Conservation (phyloP, 1,140 invertebrate genomes). For the Zaprionus capensis region DNA sequence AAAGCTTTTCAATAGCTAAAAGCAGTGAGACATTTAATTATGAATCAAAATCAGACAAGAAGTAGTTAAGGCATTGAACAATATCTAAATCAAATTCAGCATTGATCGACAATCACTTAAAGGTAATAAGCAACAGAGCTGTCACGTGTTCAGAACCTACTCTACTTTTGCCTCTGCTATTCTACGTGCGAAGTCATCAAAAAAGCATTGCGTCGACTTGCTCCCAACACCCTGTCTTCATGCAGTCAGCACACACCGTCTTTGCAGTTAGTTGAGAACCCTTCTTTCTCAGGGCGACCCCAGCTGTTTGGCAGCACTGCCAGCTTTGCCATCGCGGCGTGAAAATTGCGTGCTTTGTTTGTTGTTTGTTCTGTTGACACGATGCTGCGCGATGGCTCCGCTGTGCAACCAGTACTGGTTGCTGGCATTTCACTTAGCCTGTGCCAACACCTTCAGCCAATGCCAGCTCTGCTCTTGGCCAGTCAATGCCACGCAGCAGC, state of each 20-base stretch:
- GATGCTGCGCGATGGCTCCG: conserved; percentile 28
- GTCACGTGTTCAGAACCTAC: conserved; percentile 52
- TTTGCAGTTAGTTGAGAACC: neutral
- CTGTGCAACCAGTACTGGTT: conserved; percentile 2
- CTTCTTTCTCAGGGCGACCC: conserved; percentile 52
- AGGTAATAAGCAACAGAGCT: conserved; percentile 51
- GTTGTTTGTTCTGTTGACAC: conserved; percentile 72
- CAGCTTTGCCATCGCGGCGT: conserved; percentile 55
- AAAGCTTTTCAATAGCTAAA: no score
- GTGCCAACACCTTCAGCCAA: conserved; percentile 54
- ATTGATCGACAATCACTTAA: conserved; percentile 43
- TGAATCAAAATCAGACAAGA: conserved; percentile 6
- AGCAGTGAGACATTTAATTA: conserved; percentile 5
- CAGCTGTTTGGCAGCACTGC: conserved; percentile 55
- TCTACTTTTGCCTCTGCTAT: conserved; percentile 33
- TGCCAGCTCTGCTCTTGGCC: conserved; percentile 29
- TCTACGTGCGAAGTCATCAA: conserved; percentile 42
- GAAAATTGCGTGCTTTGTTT: conserved; percentile 71
- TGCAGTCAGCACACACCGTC: neutral
- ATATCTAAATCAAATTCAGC: neutral
- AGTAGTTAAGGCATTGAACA: neutral
- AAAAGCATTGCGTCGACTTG: conserved; percentile 42
- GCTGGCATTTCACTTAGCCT: conserved; percentile 65
- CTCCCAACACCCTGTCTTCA: neutral
- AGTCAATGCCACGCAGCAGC: conserved; percentile 47